phyloP scores from a whole-genome alignment of 2,888 invertebrate genomes.

The Andrena dorsata region DNA sequence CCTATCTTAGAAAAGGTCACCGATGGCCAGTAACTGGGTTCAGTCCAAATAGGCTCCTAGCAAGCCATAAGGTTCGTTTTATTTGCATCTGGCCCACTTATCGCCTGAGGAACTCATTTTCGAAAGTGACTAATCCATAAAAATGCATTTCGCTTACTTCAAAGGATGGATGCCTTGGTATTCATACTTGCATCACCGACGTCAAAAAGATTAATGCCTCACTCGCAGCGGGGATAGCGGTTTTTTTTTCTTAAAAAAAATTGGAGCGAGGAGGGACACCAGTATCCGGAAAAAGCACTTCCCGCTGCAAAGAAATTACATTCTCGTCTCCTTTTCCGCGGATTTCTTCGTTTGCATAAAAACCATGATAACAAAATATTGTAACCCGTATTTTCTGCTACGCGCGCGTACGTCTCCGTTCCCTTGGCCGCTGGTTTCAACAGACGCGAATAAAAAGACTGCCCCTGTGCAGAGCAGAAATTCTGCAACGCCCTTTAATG shows the following conservation, averaged over 20 bases:
- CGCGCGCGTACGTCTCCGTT: not conserved
- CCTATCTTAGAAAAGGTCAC: not conserved
- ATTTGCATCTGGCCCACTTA: slow-evolving; percentile 34
- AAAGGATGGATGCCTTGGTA: slow-evolving; percentile 56
- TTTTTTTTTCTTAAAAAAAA: slow-evolving; percentile 7
- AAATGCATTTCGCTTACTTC: slow-evolving; percentile 58
- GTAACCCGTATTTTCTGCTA: slow-evolving; percentile 43
- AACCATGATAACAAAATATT: slow-evolving; percentile 62
- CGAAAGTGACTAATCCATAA: slow-evolving; percentile 65
- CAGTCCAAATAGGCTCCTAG: not conserved
- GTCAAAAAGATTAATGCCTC: slow-evolving; percentile 64
- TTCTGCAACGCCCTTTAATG: slow-evolving; percentile 30
- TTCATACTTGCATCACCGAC: slow-evolving; percentile 61
- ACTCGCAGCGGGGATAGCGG: slow-evolving; percentile 48
- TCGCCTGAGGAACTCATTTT: slow-evolving; percentile 53
- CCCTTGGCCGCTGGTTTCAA: not conserved
- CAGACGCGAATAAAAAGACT: not conserved
- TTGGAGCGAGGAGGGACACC: not conserved
- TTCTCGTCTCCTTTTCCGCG: slow-evolving; percentile 29
- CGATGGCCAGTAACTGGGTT: not conserved
- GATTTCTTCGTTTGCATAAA: slow-evolving; percentile 58
- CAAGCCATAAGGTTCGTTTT: slow-evolving; percentile 18
- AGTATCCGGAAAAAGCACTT: slow-evolving; percentile 43
- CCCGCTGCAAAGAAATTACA: slow-evolving; percentile 51
- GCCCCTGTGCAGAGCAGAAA: not conserved